phyloP scores from a whole-genome alignment of 2,797 vertebrate species.

The Chloroceryle inda region DNA sequence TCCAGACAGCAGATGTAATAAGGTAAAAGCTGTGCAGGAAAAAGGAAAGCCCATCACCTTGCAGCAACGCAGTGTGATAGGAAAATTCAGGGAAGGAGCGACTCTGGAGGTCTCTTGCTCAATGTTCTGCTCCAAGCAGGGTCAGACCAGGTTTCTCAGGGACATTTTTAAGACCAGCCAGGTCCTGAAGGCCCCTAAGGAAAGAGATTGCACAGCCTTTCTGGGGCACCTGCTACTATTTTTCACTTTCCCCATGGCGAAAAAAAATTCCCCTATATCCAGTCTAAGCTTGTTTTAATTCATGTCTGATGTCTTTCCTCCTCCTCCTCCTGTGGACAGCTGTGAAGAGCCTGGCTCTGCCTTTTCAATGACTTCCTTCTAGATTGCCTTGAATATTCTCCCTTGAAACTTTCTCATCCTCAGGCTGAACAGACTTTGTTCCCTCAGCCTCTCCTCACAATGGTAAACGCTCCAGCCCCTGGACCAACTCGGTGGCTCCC shows the following conservation, averaged over 20 bases:
- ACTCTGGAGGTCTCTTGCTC: not conserved
- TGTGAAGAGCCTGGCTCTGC: not conserved
- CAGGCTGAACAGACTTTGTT: not conserved
- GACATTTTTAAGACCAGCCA: not conserved
- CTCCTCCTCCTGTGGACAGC: not conserved
- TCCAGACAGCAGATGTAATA: constrained; percentile 13
- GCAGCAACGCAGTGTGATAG: not conserved
- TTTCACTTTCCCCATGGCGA: not conserved
- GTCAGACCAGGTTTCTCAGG: not conserved
- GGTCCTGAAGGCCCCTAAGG: not conserved
- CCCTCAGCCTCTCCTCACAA: not conserved
- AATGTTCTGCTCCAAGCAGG: not conserved
- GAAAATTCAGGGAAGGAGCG: not conserved
- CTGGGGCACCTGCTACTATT: not conserved
- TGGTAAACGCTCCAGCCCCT: not conserved
- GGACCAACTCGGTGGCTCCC: not conserved
- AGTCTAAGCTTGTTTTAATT: not conserved
- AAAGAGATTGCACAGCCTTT: not conserved
- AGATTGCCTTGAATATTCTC: not conserved
- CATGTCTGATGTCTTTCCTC: rapidly evolving
- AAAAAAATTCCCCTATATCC: not conserved
- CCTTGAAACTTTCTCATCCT: not conserved
- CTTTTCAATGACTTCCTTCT: not conserved
- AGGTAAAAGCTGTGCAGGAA: not conserved
- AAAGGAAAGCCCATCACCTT: not conserved